Conservation (phyloP, 2,797 vertebrate species). For the Monodelphis domestica region DNA sequence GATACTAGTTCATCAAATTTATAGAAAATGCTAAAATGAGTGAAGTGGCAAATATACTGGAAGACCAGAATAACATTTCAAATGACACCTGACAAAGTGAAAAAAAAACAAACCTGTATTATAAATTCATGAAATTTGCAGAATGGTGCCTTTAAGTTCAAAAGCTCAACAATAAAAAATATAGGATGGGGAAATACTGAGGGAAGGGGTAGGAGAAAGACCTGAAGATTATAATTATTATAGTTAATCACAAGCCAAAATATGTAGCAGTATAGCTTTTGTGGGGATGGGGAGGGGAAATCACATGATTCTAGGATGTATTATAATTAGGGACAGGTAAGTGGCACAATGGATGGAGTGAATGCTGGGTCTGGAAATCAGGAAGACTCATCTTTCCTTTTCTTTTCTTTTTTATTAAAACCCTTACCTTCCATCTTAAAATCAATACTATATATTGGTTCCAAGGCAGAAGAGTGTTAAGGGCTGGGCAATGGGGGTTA, state of each 20-base stretch:
- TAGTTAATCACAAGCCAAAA: neutral
- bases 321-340: too few species aligned
- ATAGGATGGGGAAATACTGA: neutral
- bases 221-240: neutral
- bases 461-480: too few species aligned
- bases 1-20: constrained; percentile 8
- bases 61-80: neutral
- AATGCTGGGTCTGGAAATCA: too few species aligned
- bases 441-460: too few species aligned
- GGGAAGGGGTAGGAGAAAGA: neutral
- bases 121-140: neutral
- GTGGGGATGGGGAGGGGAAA: neutral
- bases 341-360: too few species aligned
- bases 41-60: neutral
- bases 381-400: too few species aligned
- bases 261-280: neutral
- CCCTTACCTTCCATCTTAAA: too few species aligned
- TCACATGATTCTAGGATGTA: neutral
- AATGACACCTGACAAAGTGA: constrained; percentile 11
- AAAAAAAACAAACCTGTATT: neutral
- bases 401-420: too few species aligned
- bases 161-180: neutral
- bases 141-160: neutral
- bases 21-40: neutral
- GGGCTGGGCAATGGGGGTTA: too few species aligned